A percentile compares a stretch with the other conserved stretches of the same genome.
These are phyloP conservation scores for Myopa testacea DNA, from an alignment of 2,888 invertebrate genomes.

Conservation along the genomic window DNA sequence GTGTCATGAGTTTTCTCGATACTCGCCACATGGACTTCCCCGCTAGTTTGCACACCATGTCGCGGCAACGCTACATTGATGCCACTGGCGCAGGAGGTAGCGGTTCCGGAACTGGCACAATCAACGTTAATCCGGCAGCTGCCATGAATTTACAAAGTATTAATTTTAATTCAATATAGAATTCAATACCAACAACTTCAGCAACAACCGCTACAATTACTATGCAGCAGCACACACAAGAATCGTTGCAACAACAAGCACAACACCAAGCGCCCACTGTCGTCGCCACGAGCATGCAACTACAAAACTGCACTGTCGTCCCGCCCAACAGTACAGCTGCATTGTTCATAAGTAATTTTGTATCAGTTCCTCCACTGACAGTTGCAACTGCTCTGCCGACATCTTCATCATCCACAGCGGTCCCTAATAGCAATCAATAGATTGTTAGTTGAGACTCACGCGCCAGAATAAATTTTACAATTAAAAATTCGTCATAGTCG, in stretches of 20 bases:
- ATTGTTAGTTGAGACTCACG: constrained; percentile 9
- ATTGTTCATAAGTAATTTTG: constrained; percentile 60
- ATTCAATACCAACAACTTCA: constrained; percentile 60
- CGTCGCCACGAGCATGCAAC: not conserved
- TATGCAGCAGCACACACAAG: constrained; percentile 40
- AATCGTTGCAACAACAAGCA: constrained; percentile 39
- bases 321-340: constrained; percentile 48
- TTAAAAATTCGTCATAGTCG: not conserved
- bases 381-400: constrained; percentile 25
- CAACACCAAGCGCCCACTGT: constrained; percentile 29
- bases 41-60: constrained; percentile 72
- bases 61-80: constrained; percentile 69
- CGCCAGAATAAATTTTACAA: constrained; percentile 10
- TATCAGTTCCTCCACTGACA: constrained; percentile 54
- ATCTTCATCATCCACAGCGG: constrained; percentile 14
- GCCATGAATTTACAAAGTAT: constrained; percentile 80
- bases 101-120: constrained; percentile 60
- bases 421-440: constrained; percentile 20
- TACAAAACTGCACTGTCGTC: constrained; percentile 22
- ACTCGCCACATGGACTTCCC: constrained; percentile 78
- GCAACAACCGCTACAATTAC: constrained; percentile 51
- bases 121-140: constrained; percentile 71
- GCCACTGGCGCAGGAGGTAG: constrained; percentile 57
- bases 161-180: constrained; percentile 83
- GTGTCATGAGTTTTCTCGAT: constrained; percentile 78